phyloP scores from a whole-genome alignment of 2,113 vertebrate species.

The Aramus guarauna region DNA sequence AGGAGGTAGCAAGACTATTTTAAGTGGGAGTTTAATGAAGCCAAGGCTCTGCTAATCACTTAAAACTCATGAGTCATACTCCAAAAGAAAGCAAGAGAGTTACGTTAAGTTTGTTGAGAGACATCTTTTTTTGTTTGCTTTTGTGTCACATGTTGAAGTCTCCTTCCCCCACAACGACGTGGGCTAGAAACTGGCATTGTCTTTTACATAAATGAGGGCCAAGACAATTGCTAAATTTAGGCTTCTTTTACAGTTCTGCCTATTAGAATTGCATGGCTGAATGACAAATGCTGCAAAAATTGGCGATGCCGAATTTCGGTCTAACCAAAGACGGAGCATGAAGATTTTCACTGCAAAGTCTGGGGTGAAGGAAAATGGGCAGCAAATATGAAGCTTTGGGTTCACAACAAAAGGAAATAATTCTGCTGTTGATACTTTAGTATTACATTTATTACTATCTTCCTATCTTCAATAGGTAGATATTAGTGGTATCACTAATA shows the following conservation, averaged over 20 bases:
- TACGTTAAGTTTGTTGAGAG: neutral
- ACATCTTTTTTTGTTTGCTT: constrained; percentile 24
- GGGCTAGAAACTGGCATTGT: constrained; percentile 40
- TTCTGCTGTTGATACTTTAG: neutral
- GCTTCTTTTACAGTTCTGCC: neutral
- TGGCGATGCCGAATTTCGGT: neutral
- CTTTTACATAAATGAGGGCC: neutral
- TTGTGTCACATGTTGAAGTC: neutral
- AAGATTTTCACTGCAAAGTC: neutral
- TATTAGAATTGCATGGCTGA: neutral
- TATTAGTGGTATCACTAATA: neutral
- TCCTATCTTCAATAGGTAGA: neutral
- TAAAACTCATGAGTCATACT: constrained; percentile 7
- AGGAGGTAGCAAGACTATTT: neutral
- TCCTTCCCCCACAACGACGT: neutral
- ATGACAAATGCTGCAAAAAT: neutral
- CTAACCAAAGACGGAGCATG: neutral
- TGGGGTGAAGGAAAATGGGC: neutral
- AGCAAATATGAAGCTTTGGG: neutral
- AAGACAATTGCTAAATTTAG: neutral
- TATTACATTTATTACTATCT: neutral
- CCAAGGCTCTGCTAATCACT: neutral
- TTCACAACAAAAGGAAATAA: neutral
- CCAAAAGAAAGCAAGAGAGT: neutral
- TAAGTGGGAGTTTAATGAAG: neutral